Evolutionary conservation across 2,113 vertebrate species (phyloP).

Genomic region (Lanius collurio): DNA sequence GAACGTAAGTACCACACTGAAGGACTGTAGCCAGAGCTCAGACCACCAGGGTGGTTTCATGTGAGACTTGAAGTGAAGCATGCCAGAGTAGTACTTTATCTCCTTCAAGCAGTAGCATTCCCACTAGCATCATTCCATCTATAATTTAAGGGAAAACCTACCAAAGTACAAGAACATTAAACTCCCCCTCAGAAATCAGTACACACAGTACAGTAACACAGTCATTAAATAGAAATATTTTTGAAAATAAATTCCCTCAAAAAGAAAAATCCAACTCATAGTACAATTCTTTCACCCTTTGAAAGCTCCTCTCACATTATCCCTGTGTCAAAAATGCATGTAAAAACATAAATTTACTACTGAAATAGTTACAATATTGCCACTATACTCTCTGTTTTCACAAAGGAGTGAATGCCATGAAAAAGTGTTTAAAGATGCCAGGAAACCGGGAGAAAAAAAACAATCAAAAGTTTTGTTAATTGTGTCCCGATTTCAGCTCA

Average conservation of each 20-base stretch:
- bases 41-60: not conserved
- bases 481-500: not conserved
- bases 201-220: not conserved
- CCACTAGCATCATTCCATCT: not conserved
- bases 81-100: not conserved
- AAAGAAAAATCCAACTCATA: not conserved
- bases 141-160: not conserved
- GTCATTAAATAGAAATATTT: not conserved
- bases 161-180: not conserved
- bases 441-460: not conserved
- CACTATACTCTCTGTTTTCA: not conserved
- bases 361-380: not conserved
- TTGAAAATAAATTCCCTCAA: not conserved
- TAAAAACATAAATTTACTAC: not conserved
- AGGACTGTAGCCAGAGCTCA: not conserved
- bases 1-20: not conserved
- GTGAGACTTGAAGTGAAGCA: not conserved
- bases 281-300: not conserved
- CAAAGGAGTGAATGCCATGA: not conserved
- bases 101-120: not conserved
- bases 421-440: not conserved
- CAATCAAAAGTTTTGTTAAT: not conserved
- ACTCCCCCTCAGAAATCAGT: not conserved
- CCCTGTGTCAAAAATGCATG: not conserved
- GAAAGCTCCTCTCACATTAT: not conserved